These are phyloP conservation scores for Paratilapia polleni DNA, from an alignment of 2,113 vertebrate species.

Conservation along the genomic window DNA sequence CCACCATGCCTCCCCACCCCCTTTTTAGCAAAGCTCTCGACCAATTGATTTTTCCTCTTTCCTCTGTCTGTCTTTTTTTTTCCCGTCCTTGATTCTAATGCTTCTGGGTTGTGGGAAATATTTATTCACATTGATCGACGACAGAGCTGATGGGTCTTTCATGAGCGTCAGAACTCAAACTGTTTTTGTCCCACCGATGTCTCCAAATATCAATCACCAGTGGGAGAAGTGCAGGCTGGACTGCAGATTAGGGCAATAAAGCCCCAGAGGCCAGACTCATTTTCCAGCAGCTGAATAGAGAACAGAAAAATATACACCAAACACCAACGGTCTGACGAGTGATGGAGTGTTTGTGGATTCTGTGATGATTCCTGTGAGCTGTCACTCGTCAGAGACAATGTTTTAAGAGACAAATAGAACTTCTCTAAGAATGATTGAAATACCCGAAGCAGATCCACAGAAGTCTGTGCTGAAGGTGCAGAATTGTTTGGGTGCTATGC, in stretches of 20 bases:
- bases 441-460: conserved; percentile 30
- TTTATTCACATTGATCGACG: conserved; percentile 81
- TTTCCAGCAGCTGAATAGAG: conserved; percentile 36
- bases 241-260: conserved; percentile 67
- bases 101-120: conserved; percentile 82
- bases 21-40: conserved; percentile 65
- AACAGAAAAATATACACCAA: conserved; percentile 33
- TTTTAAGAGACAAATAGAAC: conserved; percentile 39
- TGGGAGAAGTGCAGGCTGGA: conserved; percentile 44
- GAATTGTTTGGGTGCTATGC: conserved; percentile 15
- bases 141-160: conserved; percentile 78
- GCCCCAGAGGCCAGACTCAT: conserved; percentile 61
- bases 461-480: conserved; percentile 27
- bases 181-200: conserved; percentile 75
- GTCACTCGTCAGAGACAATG: background rate
- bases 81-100: conserved; percentile 66
- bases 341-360: conserved; percentile 51
- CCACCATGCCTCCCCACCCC: conserved; percentile 18
- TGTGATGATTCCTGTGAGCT: background rate
- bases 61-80: conserved; percentile 47
- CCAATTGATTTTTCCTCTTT: conserved; percentile 71
- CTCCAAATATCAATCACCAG: conserved; percentile 79
- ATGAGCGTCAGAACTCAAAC: conserved; percentile 76
- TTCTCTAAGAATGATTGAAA: conserved; percentile 35
- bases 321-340: conserved; percentile 22